phyloP scores from a whole-genome alignment of 2,797 vertebrate genomes.

The Micrastur ruficollis region DNA sequence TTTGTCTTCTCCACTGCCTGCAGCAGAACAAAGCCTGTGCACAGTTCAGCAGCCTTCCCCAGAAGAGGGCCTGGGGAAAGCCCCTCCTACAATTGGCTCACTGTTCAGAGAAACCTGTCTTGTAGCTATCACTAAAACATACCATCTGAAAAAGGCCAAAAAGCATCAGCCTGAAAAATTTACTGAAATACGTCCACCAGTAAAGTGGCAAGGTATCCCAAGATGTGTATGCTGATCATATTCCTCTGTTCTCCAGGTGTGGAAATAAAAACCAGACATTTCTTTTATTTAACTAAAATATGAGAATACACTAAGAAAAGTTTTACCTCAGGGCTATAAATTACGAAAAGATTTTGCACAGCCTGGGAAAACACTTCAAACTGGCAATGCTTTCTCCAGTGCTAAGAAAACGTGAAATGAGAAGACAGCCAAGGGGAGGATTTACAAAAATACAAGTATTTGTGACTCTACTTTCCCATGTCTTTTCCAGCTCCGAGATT shows the following conservation, averaged over 20 bases:
- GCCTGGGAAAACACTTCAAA: background rate
- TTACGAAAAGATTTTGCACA: background rate
- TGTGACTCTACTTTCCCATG: background rate
- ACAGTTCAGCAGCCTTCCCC: background rate
- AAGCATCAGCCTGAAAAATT: background rate
- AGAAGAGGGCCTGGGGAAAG: background rate
- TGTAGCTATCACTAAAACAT: background rate
- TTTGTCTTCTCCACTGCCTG: background rate
- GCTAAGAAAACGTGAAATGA: background rate
- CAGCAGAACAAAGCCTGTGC: background rate
- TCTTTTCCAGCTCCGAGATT: background rate
- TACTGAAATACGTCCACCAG: rapidly evolving
- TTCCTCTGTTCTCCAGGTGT: background rate
- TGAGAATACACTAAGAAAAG: background rate
- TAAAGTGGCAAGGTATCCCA: background rate
- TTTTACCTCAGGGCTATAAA: background rate
- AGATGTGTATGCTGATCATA: background rate
- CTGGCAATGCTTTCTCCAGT: background rate
- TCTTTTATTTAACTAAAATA: background rate
- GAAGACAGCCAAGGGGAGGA: background rate
- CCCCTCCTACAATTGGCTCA: rapidly evolving
- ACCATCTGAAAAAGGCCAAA: background rate
- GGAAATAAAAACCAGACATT: background rate
- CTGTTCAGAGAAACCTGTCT: background rate
- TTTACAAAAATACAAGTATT: background rate